Conservation (phyloP, 1,140 invertebrate genomes). For the Papilio polyxenes region DNA sequence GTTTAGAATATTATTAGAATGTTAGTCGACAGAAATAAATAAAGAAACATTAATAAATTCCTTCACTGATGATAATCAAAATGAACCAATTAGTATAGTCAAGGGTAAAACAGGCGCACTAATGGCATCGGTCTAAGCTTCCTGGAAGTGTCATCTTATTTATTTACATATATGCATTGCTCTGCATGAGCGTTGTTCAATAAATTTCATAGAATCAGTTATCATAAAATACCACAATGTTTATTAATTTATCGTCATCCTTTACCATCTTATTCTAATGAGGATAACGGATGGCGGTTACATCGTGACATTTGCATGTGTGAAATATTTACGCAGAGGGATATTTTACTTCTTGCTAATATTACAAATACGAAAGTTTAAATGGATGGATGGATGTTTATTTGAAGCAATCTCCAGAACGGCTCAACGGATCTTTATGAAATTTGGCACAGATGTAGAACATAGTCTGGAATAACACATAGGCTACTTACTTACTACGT, state of each 20-base stretch:
- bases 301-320: no score
- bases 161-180: background rate
- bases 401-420: no score
- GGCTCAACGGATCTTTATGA: no score
- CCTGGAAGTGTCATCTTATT: slow-evolving; percentile 5
- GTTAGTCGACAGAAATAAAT: background rate
- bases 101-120: background rate
- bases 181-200: background rate
- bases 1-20: background rate
- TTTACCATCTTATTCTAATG: background rate
- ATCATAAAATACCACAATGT: background rate
- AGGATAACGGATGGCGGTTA: background rate
- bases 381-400: no score
- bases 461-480: no score
- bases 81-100: background rate
- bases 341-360: no score
- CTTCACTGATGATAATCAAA: background rate
- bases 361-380: no score
- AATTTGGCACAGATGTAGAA: no score
- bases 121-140: background rate
- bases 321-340: no score
- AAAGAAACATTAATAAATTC: background rate
- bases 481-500: no score
- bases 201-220: slow-evolving; percentile 12
- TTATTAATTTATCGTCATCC: background rate